Evolutionary conservation across 2,113 vertebrate genomes (phyloP).

Genomic region (Sapayoa aenigma): DNA sequence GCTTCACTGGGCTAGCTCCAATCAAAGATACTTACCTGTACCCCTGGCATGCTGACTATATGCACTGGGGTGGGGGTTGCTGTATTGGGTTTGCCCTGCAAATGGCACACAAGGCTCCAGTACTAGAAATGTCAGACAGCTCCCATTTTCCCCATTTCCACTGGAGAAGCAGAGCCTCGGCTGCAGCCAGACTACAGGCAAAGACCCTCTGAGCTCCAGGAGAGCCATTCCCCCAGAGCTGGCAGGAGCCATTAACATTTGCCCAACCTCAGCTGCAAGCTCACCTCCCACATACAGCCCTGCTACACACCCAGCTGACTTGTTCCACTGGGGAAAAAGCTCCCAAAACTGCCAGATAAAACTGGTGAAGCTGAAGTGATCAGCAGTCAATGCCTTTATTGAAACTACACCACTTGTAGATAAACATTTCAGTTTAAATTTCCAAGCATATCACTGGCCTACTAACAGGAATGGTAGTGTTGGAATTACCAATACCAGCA

Average conservation of each 20-base stretch:
- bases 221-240: accelerated
- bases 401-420: constrained; percentile 59
- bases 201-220: neutral
- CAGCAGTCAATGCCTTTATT: constrained; percentile 68
- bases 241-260: neutral
- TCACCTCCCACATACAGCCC: neutral
- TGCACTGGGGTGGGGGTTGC: no score
- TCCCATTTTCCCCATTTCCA: neutral
- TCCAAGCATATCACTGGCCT: constrained; percentile 17
- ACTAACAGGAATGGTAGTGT: neutral
- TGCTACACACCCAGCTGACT: neutral
- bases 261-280: neutral
- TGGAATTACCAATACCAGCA: neutral
- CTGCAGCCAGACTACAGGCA: neutral
- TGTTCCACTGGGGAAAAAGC: neutral
- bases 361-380: neutral
- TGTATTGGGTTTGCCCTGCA: neutral
- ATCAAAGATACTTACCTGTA: neutral
- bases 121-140: neutral
- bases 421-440: constrained; percentile 43
- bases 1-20: neutral
- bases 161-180: neutral
- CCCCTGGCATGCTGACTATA: accelerated
- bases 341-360: neutral
- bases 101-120: neutral